Conservation (phyloP, 2,888 invertebrate genomes). For the Dorcus hopei region DNA sequence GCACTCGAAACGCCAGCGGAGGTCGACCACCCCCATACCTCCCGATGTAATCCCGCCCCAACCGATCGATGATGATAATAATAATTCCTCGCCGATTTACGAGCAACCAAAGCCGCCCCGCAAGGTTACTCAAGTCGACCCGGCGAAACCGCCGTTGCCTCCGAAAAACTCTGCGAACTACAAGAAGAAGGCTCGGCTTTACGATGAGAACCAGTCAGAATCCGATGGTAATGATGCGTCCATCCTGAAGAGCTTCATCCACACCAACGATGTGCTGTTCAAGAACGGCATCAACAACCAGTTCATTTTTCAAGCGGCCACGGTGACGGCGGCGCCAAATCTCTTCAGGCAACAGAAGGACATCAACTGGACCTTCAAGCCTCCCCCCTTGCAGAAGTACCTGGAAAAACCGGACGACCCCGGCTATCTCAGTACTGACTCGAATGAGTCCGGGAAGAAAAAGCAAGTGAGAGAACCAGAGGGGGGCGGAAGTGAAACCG, state of each 20-base stretch:
- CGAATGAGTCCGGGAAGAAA: slow-evolving; percentile 57
- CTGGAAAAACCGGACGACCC: slow-evolving; percentile 61
- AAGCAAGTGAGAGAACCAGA: slow-evolving; percentile 27
- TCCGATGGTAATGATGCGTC: slow-evolving; percentile 36
- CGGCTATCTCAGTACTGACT: slow-evolving; percentile 83
- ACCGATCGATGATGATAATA: slow-evolving; percentile 46
- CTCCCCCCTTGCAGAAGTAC: slow-evolving; percentile 5
- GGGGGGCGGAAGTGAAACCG: slow-evolving; percentile 60
- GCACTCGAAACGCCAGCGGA: slow-evolving; percentile 71
- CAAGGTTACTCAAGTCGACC: slow-evolving; percentile 46
- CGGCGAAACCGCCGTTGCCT: slow-evolving; percentile 46
- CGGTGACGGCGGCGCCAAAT: slow-evolving; percentile 23
- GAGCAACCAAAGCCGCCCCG: slow-evolving; percentile 61
- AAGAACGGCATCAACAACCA: slow-evolving; percentile 39
- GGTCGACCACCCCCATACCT: slow-evolving; percentile 53
- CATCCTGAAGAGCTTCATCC: slow-evolving; percentile 28
- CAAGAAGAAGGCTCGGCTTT: slow-evolving; percentile 57
- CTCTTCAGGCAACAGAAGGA: neutral
- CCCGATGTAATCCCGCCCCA: slow-evolving; percentile 62
- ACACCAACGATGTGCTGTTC: slow-evolving; percentile 30
- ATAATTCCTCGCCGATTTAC: slow-evolving; percentile 48
- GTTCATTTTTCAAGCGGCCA: slow-evolving; percentile 35
- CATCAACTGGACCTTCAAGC: slow-evolving; percentile 5
- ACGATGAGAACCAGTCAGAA: slow-evolving; percentile 28
- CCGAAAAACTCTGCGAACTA: slow-evolving; percentile 58